Conservation (phyloP, 2,888 invertebrate genomes). For the Acleris literana region DNA sequence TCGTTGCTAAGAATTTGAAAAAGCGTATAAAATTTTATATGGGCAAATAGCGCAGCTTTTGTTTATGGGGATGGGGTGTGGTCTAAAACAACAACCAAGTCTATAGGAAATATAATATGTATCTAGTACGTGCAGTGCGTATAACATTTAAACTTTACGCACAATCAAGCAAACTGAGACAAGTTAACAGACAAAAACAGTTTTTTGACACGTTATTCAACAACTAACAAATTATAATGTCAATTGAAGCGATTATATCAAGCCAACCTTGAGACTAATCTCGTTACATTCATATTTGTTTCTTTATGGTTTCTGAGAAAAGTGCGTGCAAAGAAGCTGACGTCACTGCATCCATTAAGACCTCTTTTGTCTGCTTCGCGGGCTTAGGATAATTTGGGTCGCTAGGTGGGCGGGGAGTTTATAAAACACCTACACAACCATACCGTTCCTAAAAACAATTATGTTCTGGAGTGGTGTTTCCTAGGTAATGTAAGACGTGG, state of each 20-base stretch:
- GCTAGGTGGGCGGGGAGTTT: conserved; percentile 17
- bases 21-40: no score
- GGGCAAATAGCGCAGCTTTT: no score
- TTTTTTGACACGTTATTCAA: no score
- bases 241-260: conserved; percentile 12
- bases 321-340: conserved; percentile 26
- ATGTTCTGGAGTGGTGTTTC: not conserved
- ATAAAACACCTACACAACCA: conserved; percentile 2
- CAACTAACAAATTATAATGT: not conserved
- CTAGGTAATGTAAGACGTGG: not conserved
- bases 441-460: not conserved
- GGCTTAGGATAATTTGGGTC: conserved; percentile 19
- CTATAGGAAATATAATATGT: no score
- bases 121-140: no score
- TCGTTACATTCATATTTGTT: conserved; percentile 18
- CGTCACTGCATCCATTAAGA: conserved; percentile 25
- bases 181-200: no score
- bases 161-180: no score
- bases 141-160: no score
- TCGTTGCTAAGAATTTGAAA: no score
- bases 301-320: conserved; percentile 30
- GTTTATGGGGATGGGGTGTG: no score
- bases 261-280: conserved; percentile 25
- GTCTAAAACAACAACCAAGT: no score
- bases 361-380: conserved; percentile 9